Percentiles rank a stretch among this genome's conserved stretches.
phyloP scores from a whole-genome alignment of 2,113 vertebrate genomes.

The Copsychus sechellarum region DNA sequence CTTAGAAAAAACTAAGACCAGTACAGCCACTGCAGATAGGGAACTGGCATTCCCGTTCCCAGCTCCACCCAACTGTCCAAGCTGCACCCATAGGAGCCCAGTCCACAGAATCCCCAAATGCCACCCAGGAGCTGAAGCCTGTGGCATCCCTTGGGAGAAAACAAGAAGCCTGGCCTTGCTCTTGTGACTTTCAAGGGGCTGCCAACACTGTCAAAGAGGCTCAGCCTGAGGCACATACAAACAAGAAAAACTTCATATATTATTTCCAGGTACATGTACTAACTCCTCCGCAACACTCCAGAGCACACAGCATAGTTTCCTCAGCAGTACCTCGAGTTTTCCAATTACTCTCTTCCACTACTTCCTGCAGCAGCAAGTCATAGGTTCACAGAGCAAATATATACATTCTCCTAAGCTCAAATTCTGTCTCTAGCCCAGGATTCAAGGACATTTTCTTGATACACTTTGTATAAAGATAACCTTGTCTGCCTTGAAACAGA shows the following conservation, averaged over 20 bases:
- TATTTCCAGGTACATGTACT: background rate
- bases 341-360: background rate
- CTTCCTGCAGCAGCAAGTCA: background rate
- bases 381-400: background rate
- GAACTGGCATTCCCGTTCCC: background rate
- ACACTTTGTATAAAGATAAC: background rate
- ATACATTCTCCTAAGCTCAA: background rate
- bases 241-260: background rate
- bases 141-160: background rate
- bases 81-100: fast-evolving
- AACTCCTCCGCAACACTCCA: background rate
- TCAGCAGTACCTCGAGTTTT: background rate
- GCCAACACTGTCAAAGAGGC: background rate
- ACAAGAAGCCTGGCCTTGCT: background rate
- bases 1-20: background rate
- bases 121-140: background rate
- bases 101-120: background rate
- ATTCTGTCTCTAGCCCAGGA: background rate
- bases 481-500: background rate
- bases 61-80: background rate
- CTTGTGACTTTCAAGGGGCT: background rate
- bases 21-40: background rate
- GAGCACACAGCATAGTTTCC: background rate
- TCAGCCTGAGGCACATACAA: background rate
- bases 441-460: background rate